Conservation (phyloP, 1,140 invertebrate species). For the Belonocnema kinseyi region DNA sequence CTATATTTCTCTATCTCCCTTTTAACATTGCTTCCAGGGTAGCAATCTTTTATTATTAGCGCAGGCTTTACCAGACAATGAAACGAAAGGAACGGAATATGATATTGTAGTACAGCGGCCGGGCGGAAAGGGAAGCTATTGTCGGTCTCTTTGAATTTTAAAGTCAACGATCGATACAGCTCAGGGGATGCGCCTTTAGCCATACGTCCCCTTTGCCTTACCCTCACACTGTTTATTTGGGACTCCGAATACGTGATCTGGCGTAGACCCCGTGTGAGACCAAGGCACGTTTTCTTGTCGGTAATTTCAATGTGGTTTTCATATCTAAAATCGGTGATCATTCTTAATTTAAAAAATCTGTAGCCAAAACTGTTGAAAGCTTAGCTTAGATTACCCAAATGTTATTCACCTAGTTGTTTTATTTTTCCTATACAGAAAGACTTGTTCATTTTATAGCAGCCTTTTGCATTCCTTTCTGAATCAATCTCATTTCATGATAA, state of each 20-base stretch:
- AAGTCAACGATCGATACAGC: constrained; percentile 76
- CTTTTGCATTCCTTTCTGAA: too few species aligned
- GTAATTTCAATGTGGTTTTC: background rate
- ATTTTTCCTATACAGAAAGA: too few species aligned
- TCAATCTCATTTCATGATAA: too few species aligned
- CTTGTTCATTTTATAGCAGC: too few species aligned
- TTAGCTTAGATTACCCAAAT: too few species aligned
- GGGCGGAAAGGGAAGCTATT: constrained; percentile 71
- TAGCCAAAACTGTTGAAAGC: too few species aligned
- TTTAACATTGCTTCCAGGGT: constrained; percentile 65
- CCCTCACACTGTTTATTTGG: constrained; percentile 54
- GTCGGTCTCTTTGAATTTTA: constrained; percentile 78
- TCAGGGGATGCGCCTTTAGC: constrained; percentile 74
- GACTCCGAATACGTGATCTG: constrained; percentile 45
- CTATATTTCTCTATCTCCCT: constrained; percentile 42
- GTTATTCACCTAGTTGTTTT: too few species aligned
- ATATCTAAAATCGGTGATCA: background rate
- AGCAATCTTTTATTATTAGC: constrained; percentile 77
- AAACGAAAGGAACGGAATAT: constrained; percentile 77
- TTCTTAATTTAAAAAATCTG: too few species aligned
- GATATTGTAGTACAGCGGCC: constrained; percentile 73
- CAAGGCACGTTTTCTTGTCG: background rate
- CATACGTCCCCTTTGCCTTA: constrained; percentile 61
- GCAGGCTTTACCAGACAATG: constrained; percentile 76
- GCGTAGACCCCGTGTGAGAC: background rate